Percentiles rank a stretch among this genome's conserved stretches.
phyloP scores from a whole-genome alignment of 1,140 invertebrate species.

The Leptopilina clavipes region DNA sequence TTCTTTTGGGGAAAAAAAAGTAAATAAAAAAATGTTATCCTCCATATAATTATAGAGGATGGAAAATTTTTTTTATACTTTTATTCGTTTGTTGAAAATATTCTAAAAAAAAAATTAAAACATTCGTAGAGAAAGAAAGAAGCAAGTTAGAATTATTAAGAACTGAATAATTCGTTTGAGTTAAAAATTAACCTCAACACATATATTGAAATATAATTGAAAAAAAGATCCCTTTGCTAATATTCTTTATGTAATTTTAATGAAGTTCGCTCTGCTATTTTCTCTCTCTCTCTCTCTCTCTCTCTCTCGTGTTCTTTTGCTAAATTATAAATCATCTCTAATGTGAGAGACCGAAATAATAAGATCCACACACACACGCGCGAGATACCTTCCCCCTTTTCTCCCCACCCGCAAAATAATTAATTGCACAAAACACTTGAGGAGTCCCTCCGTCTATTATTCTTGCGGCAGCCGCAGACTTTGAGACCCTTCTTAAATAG shows the following conservation, averaged over 20 bases:
- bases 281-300: too few species aligned
- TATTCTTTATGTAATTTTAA: not conserved
- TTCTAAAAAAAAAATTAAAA: not conserved
- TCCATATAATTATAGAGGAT: too few species aligned
- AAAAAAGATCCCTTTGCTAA: not conserved
- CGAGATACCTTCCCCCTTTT: too few species aligned
- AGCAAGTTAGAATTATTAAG: not conserved
- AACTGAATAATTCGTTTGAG: not conserved
- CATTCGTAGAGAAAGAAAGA: not conserved
- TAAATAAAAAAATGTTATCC: too few species aligned
- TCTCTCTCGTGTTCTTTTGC: not conserved
- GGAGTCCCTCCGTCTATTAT: not conserved
- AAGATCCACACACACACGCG: not conserved
- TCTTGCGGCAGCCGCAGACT: not conserved
- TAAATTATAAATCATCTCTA: constrained; percentile 17
- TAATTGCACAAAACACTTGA: constrained; percentile 1
- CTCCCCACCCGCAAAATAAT: constrained; percentile 13
- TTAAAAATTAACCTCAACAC: not conserved
- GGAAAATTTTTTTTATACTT: not conserved
- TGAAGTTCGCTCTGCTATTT: not conserved
- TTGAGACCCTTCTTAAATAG: not conserved
- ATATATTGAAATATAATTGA: not conserved
- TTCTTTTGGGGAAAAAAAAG: too few species aligned
- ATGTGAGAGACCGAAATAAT: not conserved
- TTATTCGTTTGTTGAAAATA: too few species aligned